Evolutionary conservation across 2,888 invertebrate species (phyloP), one percentile per base, ranked within the genome.

Genomic region (Chrysodeixis includens): DNA sequence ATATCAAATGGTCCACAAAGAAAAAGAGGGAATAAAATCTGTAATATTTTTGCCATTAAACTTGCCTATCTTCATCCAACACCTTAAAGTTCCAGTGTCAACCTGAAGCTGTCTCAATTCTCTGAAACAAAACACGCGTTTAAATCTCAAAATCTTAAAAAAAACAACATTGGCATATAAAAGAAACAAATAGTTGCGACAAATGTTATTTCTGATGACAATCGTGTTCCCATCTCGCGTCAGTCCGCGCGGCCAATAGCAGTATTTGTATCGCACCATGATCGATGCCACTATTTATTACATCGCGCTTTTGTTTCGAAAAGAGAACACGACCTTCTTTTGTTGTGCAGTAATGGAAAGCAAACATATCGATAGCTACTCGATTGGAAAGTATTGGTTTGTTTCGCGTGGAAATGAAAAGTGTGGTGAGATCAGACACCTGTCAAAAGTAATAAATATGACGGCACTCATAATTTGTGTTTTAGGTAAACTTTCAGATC

Each of bases 141-240:
- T 14, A 20, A 18, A 57, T 30, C 18, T 30, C 6, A 35, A 73
- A 49, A 4, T 51, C 58, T 51, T 51, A 22, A n/a, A 26, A 26
- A 53, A 72, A 55, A 62, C 20, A 57, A 49, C 18, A 63, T 30
- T 6, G 56, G 35, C 20, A 10, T 53, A 26, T 26, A 62, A 61
- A 55, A 66, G 35, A 64, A 56, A 71, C 70, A 64, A 64, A 76
- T 52, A 62, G 53, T 62, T 63, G 56, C 60, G 70, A 71, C 71
- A 75, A 79, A 79, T 77, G 72, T 70, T 69, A 66, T 75, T 67
- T 72, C 67, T 62, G 75, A 79, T 75, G 79, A 72, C 79, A 75
- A 72, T 79, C 65, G 64, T 30, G 61, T 64, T 44, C 55, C 69
- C 61, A 63, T 69, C 62, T 32, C 16, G 51, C 40, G 74, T 72